A percentile compares a stretch with the other conserved stretches of the same genome.
Conservation (phyloP, 2,888 invertebrate species). For the Aricia artaxerxes region DNA sequence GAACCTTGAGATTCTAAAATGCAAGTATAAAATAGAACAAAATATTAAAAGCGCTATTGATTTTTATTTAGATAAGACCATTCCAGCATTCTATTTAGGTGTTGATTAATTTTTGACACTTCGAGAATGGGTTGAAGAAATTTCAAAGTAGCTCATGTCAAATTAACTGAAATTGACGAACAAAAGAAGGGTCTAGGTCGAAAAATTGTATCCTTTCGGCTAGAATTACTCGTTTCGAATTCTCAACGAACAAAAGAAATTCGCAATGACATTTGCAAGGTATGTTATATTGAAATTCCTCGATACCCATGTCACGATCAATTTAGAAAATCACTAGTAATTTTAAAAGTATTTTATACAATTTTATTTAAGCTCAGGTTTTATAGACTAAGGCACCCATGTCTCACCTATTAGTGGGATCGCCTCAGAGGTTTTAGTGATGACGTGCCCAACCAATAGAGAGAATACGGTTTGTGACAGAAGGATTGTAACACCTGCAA, state of each 20-base stretch:
- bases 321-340: slow-evolving; percentile 35
- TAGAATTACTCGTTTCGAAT: not conserved
- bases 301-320: slow-evolving; percentile 34
- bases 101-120: slow-evolving; percentile 57
- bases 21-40: slow-evolving; percentile 58
- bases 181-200: not conserved
- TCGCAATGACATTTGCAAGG: slow-evolving; percentile 50
- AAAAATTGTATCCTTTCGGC: not conserved
- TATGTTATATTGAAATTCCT: slow-evolving; percentile 52
- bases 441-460: slow-evolving; percentile 99
- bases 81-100: slow-evolving; percentile 73
- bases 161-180: not conserved
- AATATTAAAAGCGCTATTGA: slow-evolving; percentile 57
- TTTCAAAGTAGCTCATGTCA: not conserved
- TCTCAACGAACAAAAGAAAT: not conserved
- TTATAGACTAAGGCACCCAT: slow-evolving; percentile 48
- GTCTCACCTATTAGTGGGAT: slow-evolving; percentile 97
- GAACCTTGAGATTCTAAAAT: slow-evolving; percentile 57
- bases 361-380: slow-evolving; percentile 38
- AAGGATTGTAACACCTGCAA: slow-evolving; percentile 99
- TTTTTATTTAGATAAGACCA: slow-evolving; percentile 53
- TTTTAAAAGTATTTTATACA: slow-evolving; percentile 43
- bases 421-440: slow-evolving; percentile 99
- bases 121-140: slow-evolving; percentile 65
- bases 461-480: slow-evolving; percentile 99